Base-by-base conservation (phyloP, 2,888 invertebrate species). In the Aspidiotus destructor region DNA sequence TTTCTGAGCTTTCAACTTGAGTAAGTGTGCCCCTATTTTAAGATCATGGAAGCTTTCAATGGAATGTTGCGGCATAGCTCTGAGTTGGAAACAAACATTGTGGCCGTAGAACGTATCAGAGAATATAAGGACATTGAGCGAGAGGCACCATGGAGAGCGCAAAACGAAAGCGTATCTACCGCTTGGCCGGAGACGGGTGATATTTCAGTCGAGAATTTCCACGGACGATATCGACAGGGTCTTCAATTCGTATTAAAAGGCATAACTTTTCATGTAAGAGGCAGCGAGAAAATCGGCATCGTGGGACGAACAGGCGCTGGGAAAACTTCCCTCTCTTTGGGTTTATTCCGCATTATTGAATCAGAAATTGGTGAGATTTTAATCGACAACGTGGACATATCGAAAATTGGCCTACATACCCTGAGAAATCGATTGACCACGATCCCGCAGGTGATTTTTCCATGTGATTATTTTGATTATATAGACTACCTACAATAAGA, bases 51-150 rank as follows among this genome's bases (percentile, higher is more conserved):
- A 83, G 93, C 92, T 0, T 80, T 98, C 54, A 98, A 96, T 79
- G 96, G 95, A 92, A 81, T 98, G 74, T 95, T 98, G 40, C 83
- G 96, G 72, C 94, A 95, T 92, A 90, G 92, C 0, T 92, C 93
- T 1, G 96, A 97, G 76, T 88, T 98, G 57, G 98, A 98, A 81
- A 94, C 96, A 0, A 97, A 97, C 78, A 94, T 97, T 74, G 96
- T 97, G 0, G 92, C 96, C 3, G 95, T 97, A 1, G 97, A 98
- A 79, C 85, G 98, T 76, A 92, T 97, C 75, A 93, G 95, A 77
- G 97, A 98, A 76, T 98, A 97, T 76, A 87, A 89, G 0, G 93
- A 92, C 76, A 87, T 89, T 0, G 82, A 85, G 64, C 89, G 87
- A 76, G 84, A 68, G 44, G 68, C 68, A 9, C 41, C 68, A 17